Conservation (phyloP, 1,140 invertebrate species). For the Bicyclus anynana region DNA sequence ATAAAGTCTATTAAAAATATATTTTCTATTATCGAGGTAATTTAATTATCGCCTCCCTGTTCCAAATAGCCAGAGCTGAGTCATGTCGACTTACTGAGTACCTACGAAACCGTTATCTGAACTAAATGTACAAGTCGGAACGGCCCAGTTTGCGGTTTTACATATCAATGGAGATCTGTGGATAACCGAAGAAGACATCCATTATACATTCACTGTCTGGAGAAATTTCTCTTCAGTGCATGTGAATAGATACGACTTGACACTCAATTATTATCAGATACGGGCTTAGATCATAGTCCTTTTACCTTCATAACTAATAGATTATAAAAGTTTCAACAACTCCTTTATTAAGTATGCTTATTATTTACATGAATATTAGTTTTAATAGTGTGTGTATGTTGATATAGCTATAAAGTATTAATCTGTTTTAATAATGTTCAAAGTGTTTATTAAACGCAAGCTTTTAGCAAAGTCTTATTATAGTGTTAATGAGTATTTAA, state of each 20-base stretch:
- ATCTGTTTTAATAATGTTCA: too few species aligned
- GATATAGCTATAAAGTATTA: too few species aligned
- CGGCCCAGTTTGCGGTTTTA: constrained; percentile 51
- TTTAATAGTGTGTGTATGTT: too few species aligned
- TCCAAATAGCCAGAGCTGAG: constrained; percentile 9
- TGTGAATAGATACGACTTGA: constrained; percentile 10
- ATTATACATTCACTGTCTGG: constrained; percentile 19
- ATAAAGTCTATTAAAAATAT: background rate
- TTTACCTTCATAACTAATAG: background rate
- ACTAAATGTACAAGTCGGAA: constrained; percentile 51
- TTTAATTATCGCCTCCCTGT: constrained; percentile 39
- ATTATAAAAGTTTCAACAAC: too few species aligned
- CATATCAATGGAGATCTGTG: constrained; percentile 57
- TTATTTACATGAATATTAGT: too few species aligned
- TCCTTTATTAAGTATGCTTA: too few species aligned
- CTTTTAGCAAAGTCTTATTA: too few species aligned
- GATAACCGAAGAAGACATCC: constrained; percentile 26
- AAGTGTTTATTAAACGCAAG: too few species aligned
- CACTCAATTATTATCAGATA: background rate
- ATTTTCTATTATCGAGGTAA: background rate
- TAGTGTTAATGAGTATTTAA: too few species aligned
- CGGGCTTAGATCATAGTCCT: background rate
- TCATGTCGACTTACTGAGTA: constrained; percentile 12
- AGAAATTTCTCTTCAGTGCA: constrained; percentile 19
- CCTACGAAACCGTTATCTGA: constrained; percentile 51